Percentiles rank a stretch among this genome's conserved stretches.
Evolutionary conservation across 2,888 invertebrate genomes (phyloP).

Genomic region (Molanna angustata): DNA sequence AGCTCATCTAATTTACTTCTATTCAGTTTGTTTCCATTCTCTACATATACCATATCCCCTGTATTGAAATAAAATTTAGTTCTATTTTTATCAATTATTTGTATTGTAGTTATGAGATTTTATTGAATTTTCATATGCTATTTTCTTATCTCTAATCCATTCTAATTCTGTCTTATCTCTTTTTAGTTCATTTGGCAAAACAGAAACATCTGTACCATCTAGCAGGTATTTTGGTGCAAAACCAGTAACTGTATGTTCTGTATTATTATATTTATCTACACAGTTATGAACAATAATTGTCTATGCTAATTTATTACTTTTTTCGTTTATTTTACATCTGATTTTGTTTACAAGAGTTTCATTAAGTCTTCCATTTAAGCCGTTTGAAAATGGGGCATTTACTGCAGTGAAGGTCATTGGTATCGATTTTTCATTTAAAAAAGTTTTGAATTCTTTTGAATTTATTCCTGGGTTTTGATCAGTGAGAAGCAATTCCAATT

Average conservation of each 20-base stretch:
- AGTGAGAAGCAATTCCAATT: conserved; percentile 18
- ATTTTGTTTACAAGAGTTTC: conserved; percentile 37
- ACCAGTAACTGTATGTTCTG: conserved; percentile 36
- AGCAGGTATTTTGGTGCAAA: conserved; percentile 36
- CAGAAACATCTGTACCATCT: conserved; percentile 33
- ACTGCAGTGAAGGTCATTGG: conserved; percentile 36
- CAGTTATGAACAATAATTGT: conserved; percentile 37
- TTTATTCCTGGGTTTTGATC: conserved; percentile 37
- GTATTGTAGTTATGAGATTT: no score
- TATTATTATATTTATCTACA: conserved; percentile 36
- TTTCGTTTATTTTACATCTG: conserved; percentile 36
- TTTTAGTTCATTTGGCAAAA: conserved; percentile 34
- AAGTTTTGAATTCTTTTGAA: conserved; percentile 27
- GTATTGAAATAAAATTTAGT: no score
- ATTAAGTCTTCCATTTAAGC: conserved; percentile 34
- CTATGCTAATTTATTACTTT: conserved; percentile 34
- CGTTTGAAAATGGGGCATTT: conserved; percentile 34
- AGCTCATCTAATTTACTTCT: no score
- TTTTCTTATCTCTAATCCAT: no score
- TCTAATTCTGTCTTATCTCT: background rate
- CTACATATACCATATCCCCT: no score
- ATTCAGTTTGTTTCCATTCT: no score
- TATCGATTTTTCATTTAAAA: conserved; percentile 25
- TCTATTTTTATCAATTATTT: no score
- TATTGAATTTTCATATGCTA: no score